phyloP scores from a whole-genome alignment of 1,140 invertebrate genomes.

The Musca domestica region DNA sequence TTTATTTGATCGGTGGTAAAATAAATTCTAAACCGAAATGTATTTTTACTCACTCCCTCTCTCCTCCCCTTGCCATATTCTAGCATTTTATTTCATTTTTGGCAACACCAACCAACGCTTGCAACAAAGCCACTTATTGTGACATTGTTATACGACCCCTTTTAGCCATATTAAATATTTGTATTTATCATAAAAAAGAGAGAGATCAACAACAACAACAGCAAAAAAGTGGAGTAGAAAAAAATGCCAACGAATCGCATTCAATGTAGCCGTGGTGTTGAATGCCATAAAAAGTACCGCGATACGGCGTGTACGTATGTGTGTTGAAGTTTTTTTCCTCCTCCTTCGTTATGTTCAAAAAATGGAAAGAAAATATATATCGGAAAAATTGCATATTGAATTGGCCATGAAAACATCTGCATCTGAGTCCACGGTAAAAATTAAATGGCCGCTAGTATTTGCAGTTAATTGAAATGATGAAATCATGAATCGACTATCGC shows the following conservation, averaged over 20 bases:
- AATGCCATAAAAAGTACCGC: too few species aligned
- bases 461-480: not conserved
- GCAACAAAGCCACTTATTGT: conserved; percentile 17
- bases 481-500: too few species aligned
- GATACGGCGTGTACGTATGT: too few species aligned
- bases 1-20: not conserved
- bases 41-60: not conserved
- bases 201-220: too few species aligned
- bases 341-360: not conserved
- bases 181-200: conserved; percentile 9
- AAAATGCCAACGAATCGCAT: too few species aligned
- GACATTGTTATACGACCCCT: conserved; percentile 22
- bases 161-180: conserved; percentile 22
- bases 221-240: too few species aligned
- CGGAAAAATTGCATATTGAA: conserved; percentile 15
- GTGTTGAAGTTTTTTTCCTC: too few species aligned
- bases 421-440: conserved; percentile 19
- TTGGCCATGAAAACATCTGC: conserved; percentile 21
- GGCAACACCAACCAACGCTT: not conserved
- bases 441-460: conserved; percentile 6
- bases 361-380: not conserved
- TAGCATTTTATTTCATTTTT: not conserved
- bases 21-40: conserved; percentile 12
- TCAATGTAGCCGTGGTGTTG: too few species aligned
- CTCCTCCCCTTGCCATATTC: not conserved